These are phyloP conservation scores for Oriolus oriolus DNA, from an alignment of 2,113 vertebrate genomes.

Conservation along the genomic window DNA sequence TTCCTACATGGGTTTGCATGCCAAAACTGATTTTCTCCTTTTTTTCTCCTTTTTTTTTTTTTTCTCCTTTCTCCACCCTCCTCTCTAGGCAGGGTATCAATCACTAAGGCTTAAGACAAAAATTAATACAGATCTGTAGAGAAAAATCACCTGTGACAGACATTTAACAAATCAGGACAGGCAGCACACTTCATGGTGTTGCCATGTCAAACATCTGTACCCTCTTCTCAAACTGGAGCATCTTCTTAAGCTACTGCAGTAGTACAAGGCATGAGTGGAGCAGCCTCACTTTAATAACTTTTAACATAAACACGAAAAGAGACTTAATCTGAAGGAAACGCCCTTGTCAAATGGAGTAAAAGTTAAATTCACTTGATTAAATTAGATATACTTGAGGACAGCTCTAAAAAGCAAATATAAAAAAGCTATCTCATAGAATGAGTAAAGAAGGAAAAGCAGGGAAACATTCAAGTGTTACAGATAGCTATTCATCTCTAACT, in stretches of 20 bases:
- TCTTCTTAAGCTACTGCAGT: not conserved
- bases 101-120: not conserved
- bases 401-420: not conserved
- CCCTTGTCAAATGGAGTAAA: not conserved
- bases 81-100: not conserved
- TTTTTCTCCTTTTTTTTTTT: not conserved
- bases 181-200: not conserved
- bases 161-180: not conserved
- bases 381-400: not conserved
- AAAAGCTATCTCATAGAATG: not conserved
- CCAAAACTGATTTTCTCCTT: not conserved
- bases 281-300: not conserved
- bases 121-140: not conserved
- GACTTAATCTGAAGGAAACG: not conserved
- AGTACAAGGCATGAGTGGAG: not conserved
- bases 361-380: not conserved
- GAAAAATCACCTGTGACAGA: fast-evolving
- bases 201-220: not conserved
- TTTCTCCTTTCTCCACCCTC: not conserved
- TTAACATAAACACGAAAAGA: not conserved
- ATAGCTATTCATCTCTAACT: not conserved
- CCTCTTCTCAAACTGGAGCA: not conserved
- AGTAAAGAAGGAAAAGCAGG: not conserved
- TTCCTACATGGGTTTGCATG: not conserved
- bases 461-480: not conserved